Base-by-base conservation (phyloP, 2,888 invertebrate genomes). In the Coleophora flavipennella region DNA sequence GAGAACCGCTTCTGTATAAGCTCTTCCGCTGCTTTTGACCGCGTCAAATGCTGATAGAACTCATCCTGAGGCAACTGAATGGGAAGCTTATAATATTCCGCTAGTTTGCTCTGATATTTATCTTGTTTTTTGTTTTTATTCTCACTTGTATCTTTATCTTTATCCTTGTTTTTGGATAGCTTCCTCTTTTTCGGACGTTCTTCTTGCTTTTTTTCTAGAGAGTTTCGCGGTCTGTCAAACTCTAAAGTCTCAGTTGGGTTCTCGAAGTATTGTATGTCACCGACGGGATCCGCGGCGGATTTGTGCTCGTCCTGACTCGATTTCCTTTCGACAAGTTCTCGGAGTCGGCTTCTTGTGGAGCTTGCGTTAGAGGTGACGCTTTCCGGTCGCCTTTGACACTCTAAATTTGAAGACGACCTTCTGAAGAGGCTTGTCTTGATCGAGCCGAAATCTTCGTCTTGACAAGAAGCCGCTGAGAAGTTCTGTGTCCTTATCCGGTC, bases 401-500 rank as follows among this genome's bases (percentile, higher is more conserved):
- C 85, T 53, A 80, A 76, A 49, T 75, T 84, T 29, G 84, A 81
- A 37, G 83, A 76, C 40, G 85, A 81, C 55, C 85, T 65, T 62
- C 81, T 75, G 55, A 84, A 84, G 47, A 84, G 75, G 66, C 79
- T 81, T 59, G 81, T 83, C 69, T 81, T 84, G 52, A 83, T 81
- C 60, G 83, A 83, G 52, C 79, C 79, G 63, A 80, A 80, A 67
- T 83, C 83, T 64, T 83, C 84, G 75, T 83, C 81, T 64, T 81
- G 77, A 79, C 80, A 83, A 78, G 83, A 85, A 79, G 80, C 79
- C 77, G 81, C 71, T 77, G 80, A 81, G 78, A 80, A 80, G 58
- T 81, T 80, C 69, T 83, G 83, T 67, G 83, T 80, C 69, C 85
- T 79, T 71, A 84, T 85, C 65, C 84, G 84, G 83, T 85, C 85